phyloP scores from a whole-genome alignment of 2,888 invertebrate species.

The Hydrotaea cyrtoneurina region DNA sequence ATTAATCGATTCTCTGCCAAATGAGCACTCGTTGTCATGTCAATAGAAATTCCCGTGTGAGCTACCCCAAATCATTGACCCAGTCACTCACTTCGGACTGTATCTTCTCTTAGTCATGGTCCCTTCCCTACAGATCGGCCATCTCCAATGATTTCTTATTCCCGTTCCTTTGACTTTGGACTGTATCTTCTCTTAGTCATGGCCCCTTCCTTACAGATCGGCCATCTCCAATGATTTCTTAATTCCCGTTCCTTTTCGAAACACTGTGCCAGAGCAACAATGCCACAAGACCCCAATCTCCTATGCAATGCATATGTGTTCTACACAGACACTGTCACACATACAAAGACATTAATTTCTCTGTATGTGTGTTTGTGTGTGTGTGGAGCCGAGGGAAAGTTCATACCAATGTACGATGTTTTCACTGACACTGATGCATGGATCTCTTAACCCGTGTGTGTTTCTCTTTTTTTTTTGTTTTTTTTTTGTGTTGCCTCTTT shows the following conservation, averaged over 20 bases:
- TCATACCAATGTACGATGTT: neutral
- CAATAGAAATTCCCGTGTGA: too few relatives aligned
- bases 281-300: neutral
- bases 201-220: too few relatives aligned
- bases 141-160: too few relatives aligned
- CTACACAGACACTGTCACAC: neutral
- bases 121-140: too few relatives aligned
- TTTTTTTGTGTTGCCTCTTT: neutral
- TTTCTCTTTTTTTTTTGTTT: neutral
- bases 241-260: neutral
- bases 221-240: too few relatives aligned
- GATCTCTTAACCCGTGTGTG: neutral
- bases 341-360: neutral
- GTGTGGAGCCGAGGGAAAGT: neutral
- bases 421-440: slow-evolving; percentile 25
- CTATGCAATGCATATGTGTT: neutral
- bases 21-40: too few relatives aligned
- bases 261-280: neutral
- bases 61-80: too few relatives aligned
- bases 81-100: too few relatives aligned
- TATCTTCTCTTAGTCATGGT: too few relatives aligned
- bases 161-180: too few relatives aligned
- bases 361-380: neutral
- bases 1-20: too few relatives aligned
- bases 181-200: too few relatives aligned